phyloP scores from a whole-genome alignment of 2,113 vertebrate species.

The Hystrix brachyura region DNA sequence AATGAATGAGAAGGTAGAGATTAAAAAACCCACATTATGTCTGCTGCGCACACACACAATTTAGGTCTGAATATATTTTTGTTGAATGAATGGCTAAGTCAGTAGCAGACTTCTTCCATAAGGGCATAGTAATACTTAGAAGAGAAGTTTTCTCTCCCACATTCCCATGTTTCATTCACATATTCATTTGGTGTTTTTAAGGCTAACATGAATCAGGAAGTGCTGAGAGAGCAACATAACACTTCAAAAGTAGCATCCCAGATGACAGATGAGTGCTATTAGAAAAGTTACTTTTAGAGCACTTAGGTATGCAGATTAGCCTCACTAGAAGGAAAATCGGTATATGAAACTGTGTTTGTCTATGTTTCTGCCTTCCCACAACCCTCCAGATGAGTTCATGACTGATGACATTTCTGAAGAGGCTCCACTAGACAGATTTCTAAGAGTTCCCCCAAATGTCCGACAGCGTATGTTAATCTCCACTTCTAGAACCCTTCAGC shows the following conservation, averaged over 20 bases:
- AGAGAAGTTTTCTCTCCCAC: not conserved
- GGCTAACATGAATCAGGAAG: not conserved
- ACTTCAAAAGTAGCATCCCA: not conserved
- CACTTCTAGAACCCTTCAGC: not conserved
- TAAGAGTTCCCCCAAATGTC: not conserved
- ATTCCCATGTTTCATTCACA: not conserved
- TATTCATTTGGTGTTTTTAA: conserved; percentile 40
- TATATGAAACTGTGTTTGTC: not conserved
- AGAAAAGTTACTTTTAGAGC: conserved; percentile 14
- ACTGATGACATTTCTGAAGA: conserved; percentile 5
- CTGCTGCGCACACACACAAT: not conserved
- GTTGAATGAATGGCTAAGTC: not conserved
- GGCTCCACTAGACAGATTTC: conserved; percentile 16
- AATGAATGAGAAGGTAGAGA: not conserved
- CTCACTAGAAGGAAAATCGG: not conserved
- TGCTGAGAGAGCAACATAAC: not conserved
- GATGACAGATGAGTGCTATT: not conserved
- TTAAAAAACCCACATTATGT: not conserved
- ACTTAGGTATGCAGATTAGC: not conserved
- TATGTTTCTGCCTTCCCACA: not conserved
- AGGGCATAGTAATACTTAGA: not conserved
- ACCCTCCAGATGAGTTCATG: not conserved
- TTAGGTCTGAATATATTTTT: not conserved
- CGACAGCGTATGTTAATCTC: not conserved
- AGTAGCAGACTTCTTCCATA: not conserved